Percentiles rank a stretch among this genome's conserved stretches.
These are phyloP conservation scores for Exocentrus adspersus DNA, from an alignment of 2,888 invertebrate genomes.

Conservation along the genomic window DNA sequence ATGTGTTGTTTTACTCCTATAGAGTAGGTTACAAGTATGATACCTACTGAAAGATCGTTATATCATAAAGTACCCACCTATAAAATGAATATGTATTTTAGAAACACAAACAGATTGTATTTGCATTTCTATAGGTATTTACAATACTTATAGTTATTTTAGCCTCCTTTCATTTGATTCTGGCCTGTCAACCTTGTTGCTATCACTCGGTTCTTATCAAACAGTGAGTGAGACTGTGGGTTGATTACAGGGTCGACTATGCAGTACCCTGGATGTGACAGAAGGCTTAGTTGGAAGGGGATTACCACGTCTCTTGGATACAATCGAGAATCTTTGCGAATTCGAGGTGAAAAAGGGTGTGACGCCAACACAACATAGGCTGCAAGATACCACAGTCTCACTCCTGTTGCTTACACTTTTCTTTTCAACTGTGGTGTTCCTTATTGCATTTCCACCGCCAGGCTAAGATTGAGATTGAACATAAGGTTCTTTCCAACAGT, in stretches of 20 bases:
- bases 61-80: no score
- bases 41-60: no score
- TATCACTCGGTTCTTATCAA: slow-evolving; percentile 26
- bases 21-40: no score
- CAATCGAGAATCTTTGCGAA: slow-evolving; percentile 58
- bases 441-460: slow-evolving; percentile 65
- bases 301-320: slow-evolving; percentile 60
- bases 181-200: slow-evolving; percentile 29
- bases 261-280: slow-evolving; percentile 68
- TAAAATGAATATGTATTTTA: no score
- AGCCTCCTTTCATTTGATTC: slow-evolving; percentile 17
- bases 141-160: background rate
- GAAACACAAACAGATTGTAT: background rate
- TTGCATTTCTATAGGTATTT: background rate
- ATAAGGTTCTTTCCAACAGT: no score
- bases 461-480: slow-evolving; percentile 52
- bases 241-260: slow-evolving; percentile 70
- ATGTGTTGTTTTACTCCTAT: no score
- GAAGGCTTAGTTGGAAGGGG: slow-evolving; percentile 62
- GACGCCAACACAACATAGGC: slow-evolving; percentile 50
- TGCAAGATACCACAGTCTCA: slow-evolving; percentile 67
- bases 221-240: slow-evolving; percentile 64
- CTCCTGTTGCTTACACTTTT: slow-evolving; percentile 63
- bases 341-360: slow-evolving; percentile 47
- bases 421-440: slow-evolving; percentile 63